These are phyloP conservation scores for Netelia fuscicornis DNA, from an alignment of 2,888 invertebrate species.

Conservation along the genomic window DNA sequence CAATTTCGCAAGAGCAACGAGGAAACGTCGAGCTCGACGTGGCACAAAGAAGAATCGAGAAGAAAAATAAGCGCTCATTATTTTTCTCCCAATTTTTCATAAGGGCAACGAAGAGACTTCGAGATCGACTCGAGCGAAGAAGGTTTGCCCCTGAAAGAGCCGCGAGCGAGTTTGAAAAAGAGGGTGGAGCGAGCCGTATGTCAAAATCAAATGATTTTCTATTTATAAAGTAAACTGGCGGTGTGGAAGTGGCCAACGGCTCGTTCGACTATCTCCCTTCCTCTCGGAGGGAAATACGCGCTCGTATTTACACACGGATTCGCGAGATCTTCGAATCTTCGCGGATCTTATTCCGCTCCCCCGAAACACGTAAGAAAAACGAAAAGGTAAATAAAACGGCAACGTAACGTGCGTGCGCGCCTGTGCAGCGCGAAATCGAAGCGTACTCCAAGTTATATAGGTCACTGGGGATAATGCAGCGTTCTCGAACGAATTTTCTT, in stretches of 20 bases:
- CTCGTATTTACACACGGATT: neutral
- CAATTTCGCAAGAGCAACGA: too few relatives aligned
- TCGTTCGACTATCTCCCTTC: constrained; percentile 55
- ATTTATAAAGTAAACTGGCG: constrained; percentile 75
- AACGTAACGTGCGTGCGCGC: neutral
- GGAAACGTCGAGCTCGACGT: too few relatives aligned
- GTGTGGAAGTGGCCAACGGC: constrained; percentile 73
- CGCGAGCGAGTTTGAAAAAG: constrained; percentile 47
- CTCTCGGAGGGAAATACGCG: constrained; percentile 35
- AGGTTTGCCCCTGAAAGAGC: too few relatives aligned
- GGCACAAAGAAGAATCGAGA: too few relatives aligned
- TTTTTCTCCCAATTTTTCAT: too few relatives aligned
- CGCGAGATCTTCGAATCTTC: neutral
- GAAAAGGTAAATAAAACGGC: neutral
- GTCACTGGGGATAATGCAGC: constrained; percentile 75
- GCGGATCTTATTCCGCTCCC: constrained; percentile 10
- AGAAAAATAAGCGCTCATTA: too few relatives aligned
- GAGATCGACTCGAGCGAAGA: too few relatives aligned
- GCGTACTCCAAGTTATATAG: constrained; percentile 70
- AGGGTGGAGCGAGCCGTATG: constrained; percentile 75
- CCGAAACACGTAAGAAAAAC: neutral
- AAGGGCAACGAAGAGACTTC: too few relatives aligned
- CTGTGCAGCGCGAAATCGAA: neutral
- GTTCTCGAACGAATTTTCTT: constrained; percentile 37
- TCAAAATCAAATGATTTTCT: constrained; percentile 82